Percentiles rank a stretch among this genome's conserved stretches.
Conservation (phyloP, 2,888 invertebrate genomes). For the Dolomedes plantarius region DNA sequence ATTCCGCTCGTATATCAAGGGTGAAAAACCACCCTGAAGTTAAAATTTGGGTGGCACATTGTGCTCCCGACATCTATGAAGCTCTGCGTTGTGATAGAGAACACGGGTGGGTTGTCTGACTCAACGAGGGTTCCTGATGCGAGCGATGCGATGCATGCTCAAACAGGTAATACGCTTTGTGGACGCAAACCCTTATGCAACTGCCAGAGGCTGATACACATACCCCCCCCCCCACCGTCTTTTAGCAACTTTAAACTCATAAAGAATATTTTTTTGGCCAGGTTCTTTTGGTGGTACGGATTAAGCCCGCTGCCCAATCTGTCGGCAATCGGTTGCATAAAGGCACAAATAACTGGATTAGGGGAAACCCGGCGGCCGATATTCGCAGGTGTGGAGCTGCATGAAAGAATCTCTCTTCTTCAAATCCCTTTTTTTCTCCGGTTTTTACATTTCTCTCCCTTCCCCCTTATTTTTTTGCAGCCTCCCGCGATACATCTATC, state of each 20-base stretch:
- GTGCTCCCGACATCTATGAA: constrained; percentile 19
- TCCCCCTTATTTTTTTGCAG: constrained; percentile 12
- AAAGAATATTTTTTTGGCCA: constrained; percentile 65
- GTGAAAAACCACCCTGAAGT: constrained; percentile 58
- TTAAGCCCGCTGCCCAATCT: constrained; percentile 69
- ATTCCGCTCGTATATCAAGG: constrained; percentile 41
- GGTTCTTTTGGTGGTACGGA: constrained; percentile 48
- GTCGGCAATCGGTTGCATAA: constrained; percentile 69
- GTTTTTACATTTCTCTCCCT: constrained; percentile 55
- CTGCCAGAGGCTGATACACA: constrained; percentile 47
- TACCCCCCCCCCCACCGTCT: constrained; percentile 29
- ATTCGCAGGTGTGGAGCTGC: constrained; percentile 62
- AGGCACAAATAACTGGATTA: constrained; percentile 72
- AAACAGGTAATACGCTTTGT: constrained; percentile 66
- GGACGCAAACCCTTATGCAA: constrained; percentile 58
- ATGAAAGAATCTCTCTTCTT: constrained; percentile 59
- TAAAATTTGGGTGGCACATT: constrained; percentile 64
- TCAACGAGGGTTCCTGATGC: constrained; percentile 21
- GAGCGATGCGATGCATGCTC: constrained; percentile 39
- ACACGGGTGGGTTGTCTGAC: constrained; percentile 26
- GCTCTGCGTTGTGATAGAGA: constrained; percentile 45
- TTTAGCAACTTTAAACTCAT: constrained; percentile 69
- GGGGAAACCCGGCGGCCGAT: constrained; percentile 49
- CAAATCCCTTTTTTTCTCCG: constrained; percentile 49
- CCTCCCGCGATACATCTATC: constrained; percentile 11